phyloP scores from a whole-genome alignment of 2,113 vertebrate genomes.

The Cervus canadensis region DNA sequence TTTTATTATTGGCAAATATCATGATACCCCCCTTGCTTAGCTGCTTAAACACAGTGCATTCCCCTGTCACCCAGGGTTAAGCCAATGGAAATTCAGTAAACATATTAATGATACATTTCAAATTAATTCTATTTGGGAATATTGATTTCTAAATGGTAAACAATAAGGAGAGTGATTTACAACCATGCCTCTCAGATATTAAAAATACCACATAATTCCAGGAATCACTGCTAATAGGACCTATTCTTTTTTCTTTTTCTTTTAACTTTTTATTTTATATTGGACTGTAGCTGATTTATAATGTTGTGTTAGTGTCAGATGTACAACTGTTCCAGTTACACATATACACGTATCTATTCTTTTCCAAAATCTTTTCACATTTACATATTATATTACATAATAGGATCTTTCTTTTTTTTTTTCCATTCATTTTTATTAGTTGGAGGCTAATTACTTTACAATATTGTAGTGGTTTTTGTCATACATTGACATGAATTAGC shows the following conservation, averaged over 20 bases:
- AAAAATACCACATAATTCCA: neutral
- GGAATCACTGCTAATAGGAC: constrained; percentile 38
- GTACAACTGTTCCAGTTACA: neutral
- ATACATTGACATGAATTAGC: too few species aligned
- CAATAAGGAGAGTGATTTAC: constrained; percentile 61
- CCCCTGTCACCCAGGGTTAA: constrained; percentile 69
- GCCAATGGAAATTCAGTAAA: constrained; percentile 67
- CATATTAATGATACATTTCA: constrained; percentile 54
- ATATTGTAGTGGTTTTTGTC: too few species aligned
- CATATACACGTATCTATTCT: neutral
- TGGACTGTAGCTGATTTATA: neutral
- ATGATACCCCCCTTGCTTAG: neutral
- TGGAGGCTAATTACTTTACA: too few species aligned
- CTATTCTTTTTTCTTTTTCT: neutral
- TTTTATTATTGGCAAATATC: constrained; percentile 77
- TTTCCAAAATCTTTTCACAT: neutral
- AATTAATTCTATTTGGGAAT: constrained; percentile 48
- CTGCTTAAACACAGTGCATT: constrained; percentile 70
- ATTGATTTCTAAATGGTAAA: constrained; percentile 70
- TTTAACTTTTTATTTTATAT: neutral
- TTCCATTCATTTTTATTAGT: too few species aligned
- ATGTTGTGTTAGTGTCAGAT: neutral
- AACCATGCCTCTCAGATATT: constrained; percentile 42
- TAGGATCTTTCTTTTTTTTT: neutral
- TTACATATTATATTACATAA: neutral